A percentile compares a stretch with the other conserved stretches of the same genome.
These are phyloP conservation scores for Lepidothrix coronata DNA, from an alignment of 2,113 vertebrate species.

Conservation along the genomic window DNA sequence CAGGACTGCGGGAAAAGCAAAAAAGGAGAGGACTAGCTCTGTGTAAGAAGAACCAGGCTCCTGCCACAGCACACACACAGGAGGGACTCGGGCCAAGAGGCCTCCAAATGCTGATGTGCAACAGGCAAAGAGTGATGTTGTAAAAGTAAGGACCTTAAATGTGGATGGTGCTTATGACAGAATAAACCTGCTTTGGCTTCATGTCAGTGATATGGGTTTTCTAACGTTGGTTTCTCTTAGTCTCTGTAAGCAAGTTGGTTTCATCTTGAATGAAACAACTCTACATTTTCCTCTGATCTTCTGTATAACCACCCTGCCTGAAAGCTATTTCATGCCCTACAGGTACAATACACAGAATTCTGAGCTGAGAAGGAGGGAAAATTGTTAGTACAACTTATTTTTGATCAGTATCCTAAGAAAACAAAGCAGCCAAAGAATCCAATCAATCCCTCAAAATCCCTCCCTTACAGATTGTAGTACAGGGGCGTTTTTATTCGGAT, in stretches of 20 bases:
- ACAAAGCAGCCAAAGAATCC: not conserved
- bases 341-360: not conserved
- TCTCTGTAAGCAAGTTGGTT: not conserved
- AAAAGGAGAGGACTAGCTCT: fast-evolving
- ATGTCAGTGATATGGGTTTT: fast-evolving
- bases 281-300: not conserved
- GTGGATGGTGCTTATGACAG: not conserved
- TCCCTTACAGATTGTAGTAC: not conserved
- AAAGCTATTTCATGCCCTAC: not conserved
- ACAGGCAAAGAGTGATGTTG: fast-evolving
- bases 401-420: not conserved
- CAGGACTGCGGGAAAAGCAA: not conserved
- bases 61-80: fast-evolving
- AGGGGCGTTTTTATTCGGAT: not conserved
- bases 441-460: not conserved
- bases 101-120: not conserved
- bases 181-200: not conserved
- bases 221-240: not conserved
- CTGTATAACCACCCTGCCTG: fast-evolving
- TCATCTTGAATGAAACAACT: not conserved
- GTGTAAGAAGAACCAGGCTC: not conserved
- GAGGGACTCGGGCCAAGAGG: no score
- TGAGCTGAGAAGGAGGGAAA: not conserved
- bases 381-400: not conserved
- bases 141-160: not conserved